A percentile compares a stretch with the other conserved stretches of the same genome.
Conservation (phyloP, 2,797 vertebrate genomes). For the Hipposideros larvatus region DNA sequence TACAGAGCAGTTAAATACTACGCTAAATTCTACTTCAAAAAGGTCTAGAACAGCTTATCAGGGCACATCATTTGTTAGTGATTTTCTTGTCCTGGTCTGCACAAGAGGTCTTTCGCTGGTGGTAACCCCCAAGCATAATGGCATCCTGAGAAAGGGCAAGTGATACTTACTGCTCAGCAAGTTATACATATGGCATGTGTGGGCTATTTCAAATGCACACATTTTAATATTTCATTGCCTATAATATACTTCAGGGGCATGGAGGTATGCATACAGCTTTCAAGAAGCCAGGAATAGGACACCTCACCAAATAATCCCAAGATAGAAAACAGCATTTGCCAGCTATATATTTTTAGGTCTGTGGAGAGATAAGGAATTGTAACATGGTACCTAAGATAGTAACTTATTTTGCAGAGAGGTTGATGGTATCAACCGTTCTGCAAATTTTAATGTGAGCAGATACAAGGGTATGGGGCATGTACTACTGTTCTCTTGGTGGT, state of each 20-base stretch:
- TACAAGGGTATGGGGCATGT: neutral
- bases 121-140: neutral
- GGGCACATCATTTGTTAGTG: neutral
- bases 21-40: neutral
- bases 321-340: neutral
- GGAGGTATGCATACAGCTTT: neutral
- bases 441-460: neutral
- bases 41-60: neutral
- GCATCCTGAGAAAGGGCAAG: neutral
- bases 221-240: neutral
- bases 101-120: neutral
- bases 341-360: neutral
- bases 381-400: neutral
- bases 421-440: neutral
- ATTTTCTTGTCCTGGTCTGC: neutral
- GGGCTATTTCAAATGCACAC: neutral
- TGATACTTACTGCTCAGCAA: neutral
- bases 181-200: neutral
- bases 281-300: neutral
- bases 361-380: neutral
- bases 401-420: conserved; percentile 46
- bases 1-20: neutral
- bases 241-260: neutral
- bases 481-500: neutral
- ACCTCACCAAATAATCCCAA: neutral